phyloP scores from a whole-genome alignment of 2,113 vertebrate genomes.

The Danio rerio region GRCz12tu NC_133189.1:37047001-37047500 shows the following conservation, averaged over 20 bases:
- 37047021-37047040: conserved; percentile 25
- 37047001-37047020: conserved; percentile 23
- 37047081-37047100: conserved; percentile 37
- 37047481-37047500: conserved; percentile 53
- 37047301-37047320: conserved; percentile 48
- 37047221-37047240: conserved; percentile 7
- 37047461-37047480: conserved; percentile 62
- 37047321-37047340: conserved; percentile 45
- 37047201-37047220: conserved; percentile 23
- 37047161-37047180: neutral
- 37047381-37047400: conserved; percentile 34
- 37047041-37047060: conserved; percentile 11
- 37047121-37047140: conserved; percentile 52
- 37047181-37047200: conserved; percentile 22
- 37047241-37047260: conserved; percentile 15
- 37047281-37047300: conserved; percentile 56
- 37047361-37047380: conserved; percentile 17
- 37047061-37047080: conserved; percentile 3
- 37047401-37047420: conserved; percentile 40
- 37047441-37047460: conserved; percentile 54
- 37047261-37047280: conserved; percentile 42
- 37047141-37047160: conserved; percentile 23
- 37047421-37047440: conserved; percentile 56
- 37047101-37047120: conserved; percentile 53
- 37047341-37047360: conserved; percentile 26